phyloP scores from a whole-genome alignment of 2,113 vertebrate species.

The Pholis gunnellus region DNA sequence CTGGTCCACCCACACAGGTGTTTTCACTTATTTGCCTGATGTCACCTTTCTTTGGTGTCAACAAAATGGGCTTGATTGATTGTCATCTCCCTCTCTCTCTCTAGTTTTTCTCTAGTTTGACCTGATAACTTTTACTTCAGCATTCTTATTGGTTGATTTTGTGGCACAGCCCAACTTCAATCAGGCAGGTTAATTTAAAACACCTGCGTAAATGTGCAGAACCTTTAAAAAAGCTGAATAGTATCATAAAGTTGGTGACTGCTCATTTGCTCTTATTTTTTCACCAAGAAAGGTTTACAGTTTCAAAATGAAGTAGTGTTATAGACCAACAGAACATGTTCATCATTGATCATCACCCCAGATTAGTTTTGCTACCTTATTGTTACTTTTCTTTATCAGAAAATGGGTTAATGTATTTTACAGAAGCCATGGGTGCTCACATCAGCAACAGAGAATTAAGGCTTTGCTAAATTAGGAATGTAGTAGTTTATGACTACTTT shows the following conservation, averaged over 20 bases:
- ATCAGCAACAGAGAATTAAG: not conserved
- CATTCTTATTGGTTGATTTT: not conserved
- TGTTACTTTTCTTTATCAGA: not conserved
- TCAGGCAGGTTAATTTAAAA: not conserved
- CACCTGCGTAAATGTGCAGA: conserved; percentile 5
- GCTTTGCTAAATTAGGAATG: not conserved
- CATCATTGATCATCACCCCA: not conserved
- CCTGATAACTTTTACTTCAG: not conserved
- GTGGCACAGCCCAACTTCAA: not conserved
- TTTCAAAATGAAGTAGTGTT: not conserved
- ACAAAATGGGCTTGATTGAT: not conserved
- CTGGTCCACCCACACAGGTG: not conserved
- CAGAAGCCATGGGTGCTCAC: not conserved
- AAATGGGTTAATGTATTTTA: not conserved
- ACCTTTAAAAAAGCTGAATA: not conserved
- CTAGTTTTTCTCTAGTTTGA: no score
- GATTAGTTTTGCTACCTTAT: not conserved
- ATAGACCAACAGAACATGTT: not conserved
- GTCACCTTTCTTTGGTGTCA: conserved; percentile 4
- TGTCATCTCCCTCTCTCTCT: not conserved
- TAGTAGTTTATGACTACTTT: not conserved
- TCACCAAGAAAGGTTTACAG: not conserved
- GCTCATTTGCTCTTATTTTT: not conserved
- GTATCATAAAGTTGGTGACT: not conserved
- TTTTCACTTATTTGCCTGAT: conserved; percentile 3